Evolutionary conservation across 2,888 invertebrate genomes (phyloP).

Genomic region (Tenthredo distinguenda): DNA sequence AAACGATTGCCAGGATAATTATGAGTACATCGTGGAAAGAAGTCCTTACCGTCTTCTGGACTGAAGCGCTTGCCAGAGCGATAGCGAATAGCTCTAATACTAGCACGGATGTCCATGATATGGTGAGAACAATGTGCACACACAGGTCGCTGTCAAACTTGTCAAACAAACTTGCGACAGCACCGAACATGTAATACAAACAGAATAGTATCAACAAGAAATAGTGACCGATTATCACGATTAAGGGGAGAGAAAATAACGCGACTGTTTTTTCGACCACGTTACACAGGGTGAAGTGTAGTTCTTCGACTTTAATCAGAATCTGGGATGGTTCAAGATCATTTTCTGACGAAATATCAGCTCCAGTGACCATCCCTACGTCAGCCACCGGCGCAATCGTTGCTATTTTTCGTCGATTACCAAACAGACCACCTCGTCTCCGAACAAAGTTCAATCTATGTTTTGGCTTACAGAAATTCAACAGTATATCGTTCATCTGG

Average conservation of each 20-base stretch:
- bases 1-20: background rate
- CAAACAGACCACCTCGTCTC: background rate
- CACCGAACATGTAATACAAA: background rate
- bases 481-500: background rate
- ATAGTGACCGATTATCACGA: background rate
- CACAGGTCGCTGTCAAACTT: background rate
- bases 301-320: background rate
- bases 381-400: background rate
- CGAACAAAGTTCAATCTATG: background rate
- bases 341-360: background rate
- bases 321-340: background rate
- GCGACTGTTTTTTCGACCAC: background rate
- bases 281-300: background rate
- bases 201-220: background rate
- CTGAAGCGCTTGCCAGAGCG: background rate
- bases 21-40: background rate
- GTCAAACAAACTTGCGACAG: background rate
- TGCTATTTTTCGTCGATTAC: background rate
- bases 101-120: background rate
- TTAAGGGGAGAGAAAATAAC: background rate
- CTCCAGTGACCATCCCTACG: background rate
- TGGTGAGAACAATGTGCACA: background rate
- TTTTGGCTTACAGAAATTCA: background rate
- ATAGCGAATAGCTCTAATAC: background rate
- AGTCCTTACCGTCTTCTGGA: background rate